phyloP scores from a whole-genome alignment of 30 jellyfish, hydroid and myxozoan genomes.

The Sanderia malayensis region DNA sequence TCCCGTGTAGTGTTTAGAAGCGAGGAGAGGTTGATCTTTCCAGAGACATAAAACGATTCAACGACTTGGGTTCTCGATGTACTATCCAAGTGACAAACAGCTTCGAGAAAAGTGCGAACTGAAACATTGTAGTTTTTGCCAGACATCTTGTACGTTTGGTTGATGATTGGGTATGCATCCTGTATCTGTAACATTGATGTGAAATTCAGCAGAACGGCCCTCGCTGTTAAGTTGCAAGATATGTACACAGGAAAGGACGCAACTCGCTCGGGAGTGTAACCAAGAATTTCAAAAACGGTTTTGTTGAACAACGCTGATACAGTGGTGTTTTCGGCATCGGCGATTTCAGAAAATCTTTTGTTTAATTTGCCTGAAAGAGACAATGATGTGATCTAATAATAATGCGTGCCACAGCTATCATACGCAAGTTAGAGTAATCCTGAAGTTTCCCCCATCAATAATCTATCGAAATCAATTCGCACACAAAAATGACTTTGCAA shows the following conservation, averaged over 20 bases:
- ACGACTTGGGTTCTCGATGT: neutral
- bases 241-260: neutral
- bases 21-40: neutral
- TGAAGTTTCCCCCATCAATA: too few relatives aligned
- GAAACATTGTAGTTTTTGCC: neutral
- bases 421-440: too few relatives aligned
- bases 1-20: neutral
- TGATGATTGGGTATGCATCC: neutral
- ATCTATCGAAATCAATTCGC: too few relatives aligned
- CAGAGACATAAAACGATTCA: neutral
- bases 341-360: neutral
- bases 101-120: neutral
- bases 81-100: neutral
- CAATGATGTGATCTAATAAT: too few relatives aligned
- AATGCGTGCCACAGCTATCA: too few relatives aligned
- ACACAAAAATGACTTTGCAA: too few relatives aligned
- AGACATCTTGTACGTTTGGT: neutral
- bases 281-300: neutral
- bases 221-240: neutral
- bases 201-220: neutral
- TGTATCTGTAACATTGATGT: neutral
- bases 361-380: neutral
- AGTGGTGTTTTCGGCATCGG: neutral
- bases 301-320: neutral
- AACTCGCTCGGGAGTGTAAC: neutral